Evolutionary conservation across 2,113 vertebrate species (phyloP).

Genomic region (Picathartes gymnocephalus): DNA sequence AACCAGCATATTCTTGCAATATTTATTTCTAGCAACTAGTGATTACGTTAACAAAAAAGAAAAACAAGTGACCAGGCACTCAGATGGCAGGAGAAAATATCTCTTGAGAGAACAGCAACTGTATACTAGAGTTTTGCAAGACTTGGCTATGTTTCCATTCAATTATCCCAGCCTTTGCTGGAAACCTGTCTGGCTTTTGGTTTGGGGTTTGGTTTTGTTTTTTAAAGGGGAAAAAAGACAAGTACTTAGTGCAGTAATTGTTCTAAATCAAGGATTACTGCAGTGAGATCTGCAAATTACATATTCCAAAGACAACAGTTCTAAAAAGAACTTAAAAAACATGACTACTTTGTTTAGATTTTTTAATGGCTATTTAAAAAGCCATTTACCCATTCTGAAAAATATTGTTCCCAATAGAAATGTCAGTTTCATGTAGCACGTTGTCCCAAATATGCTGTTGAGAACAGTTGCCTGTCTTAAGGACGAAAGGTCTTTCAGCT

Average conservation of each 20-base stretch:
- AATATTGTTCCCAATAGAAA: background rate
- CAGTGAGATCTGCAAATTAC: background rate
- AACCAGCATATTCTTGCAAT: background rate
- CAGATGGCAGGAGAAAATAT: background rate
- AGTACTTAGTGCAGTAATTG: background rate
- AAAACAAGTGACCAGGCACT: background rate
- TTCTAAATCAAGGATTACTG: conserved; percentile 26
- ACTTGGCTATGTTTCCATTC: background rate
- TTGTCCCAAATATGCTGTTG: background rate
- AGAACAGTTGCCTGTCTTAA: background rate
- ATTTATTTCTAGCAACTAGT: conserved; percentile 6
- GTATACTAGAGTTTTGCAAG: background rate
- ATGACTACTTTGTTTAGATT: background rate
- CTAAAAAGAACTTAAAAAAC: background rate
- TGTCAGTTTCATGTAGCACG: background rate
- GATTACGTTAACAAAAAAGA: background rate
- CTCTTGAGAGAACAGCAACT: background rate
- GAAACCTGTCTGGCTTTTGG: conserved; percentile 6
- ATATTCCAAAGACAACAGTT: conserved; percentile 7
- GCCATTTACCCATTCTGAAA: background rate
- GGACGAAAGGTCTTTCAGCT: background rate
- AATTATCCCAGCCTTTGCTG: conserved; percentile 13
- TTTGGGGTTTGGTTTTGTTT: conserved; percentile 7
- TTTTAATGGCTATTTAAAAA: background rate
- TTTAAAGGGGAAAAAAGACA: background rate